Percentiles rank a stretch among this genome's conserved stretches.
phyloP scores from a whole-genome alignment of 2,113 vertebrate genomes.

The Indicator maculatus region DNA sequence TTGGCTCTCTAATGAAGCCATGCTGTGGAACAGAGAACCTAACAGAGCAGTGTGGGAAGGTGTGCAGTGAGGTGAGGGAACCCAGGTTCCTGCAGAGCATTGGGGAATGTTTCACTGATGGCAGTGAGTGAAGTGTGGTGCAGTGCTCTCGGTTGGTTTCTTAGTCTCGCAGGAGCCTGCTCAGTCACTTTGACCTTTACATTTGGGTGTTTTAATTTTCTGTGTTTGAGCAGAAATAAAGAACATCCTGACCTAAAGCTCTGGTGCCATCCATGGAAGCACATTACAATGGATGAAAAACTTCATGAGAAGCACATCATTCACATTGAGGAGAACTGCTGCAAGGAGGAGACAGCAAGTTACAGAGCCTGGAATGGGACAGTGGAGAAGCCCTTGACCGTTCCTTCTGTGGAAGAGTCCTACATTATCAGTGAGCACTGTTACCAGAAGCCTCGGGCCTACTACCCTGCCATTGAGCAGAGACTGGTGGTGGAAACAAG shows the following conservation, averaged over 20 bases:
- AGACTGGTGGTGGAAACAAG: conserved; percentile 92
- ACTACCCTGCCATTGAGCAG: conserved; percentile 92
- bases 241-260: conserved; percentile 92
- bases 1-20: not conserved
- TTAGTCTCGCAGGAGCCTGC: not conserved
- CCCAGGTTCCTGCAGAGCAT: not conserved
- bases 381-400: conserved; percentile 69
- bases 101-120: not conserved
- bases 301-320: conserved; percentile 72
- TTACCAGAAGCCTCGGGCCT: conserved; percentile 94
- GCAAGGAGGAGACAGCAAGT: conserved; percentile 71
- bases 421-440: conserved; percentile 98
- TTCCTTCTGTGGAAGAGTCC: conserved; percentile 86
- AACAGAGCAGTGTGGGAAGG: not conserved
- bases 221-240: conserved; percentile 79
- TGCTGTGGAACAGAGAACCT: not conserved
- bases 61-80: too few species aligned
- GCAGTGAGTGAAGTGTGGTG: not conserved
- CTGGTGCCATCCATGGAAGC: conserved; percentile 94
- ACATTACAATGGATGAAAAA: conserved; percentile 76
- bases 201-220: not conserved
- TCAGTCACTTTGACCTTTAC: not conserved
- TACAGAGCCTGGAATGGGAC: conserved; percentile 81
- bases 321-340: conserved; percentile 72
- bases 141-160: too few species aligned